Conservation (phyloP, 2,113 vertebrate genomes). For the Equus przewalskii region DNA sequence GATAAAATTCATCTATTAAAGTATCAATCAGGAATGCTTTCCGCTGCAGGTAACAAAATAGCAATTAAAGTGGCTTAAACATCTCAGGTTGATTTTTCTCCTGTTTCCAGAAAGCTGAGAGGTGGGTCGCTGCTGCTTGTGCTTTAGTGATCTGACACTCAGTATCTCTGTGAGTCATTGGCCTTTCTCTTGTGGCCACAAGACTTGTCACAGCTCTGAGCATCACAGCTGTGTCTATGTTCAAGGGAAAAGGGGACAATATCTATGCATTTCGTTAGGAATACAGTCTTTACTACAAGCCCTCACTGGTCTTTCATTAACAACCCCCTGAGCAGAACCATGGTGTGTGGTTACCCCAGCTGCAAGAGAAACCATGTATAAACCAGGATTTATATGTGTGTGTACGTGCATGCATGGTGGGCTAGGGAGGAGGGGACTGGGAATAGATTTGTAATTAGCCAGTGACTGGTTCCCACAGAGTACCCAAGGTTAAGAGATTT, state of each 20-base stretch:
- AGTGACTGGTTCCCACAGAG: background rate
- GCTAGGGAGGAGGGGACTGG: background rate
- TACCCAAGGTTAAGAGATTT: background rate
- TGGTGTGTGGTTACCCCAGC: background rate
- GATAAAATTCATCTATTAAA: background rate
- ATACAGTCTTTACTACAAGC: background rate
- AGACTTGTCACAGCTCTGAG: background rate
- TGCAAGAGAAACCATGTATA: background rate
- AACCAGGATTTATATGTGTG: background rate
- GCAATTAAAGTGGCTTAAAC: background rate
- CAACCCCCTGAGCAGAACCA: background rate
- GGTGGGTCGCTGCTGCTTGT: background rate
- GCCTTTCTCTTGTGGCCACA: background rate
- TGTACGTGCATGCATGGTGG: fast-evolving
- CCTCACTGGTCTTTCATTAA: background rate
- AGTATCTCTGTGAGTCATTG: background rate
- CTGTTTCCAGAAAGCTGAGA: background rate
- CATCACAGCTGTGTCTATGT: background rate
- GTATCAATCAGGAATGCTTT: background rate
- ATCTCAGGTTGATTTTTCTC: background rate
- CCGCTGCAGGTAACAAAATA: background rate
- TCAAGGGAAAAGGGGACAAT: background rate
- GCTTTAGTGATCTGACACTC: background rate
- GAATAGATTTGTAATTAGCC: background rate
- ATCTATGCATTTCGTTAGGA: background rate